These are phyloP conservation scores for Alectoris magna DNA, from an alignment of 2,797 vertebrate genomes.

Conservation along the genomic window DNA sequence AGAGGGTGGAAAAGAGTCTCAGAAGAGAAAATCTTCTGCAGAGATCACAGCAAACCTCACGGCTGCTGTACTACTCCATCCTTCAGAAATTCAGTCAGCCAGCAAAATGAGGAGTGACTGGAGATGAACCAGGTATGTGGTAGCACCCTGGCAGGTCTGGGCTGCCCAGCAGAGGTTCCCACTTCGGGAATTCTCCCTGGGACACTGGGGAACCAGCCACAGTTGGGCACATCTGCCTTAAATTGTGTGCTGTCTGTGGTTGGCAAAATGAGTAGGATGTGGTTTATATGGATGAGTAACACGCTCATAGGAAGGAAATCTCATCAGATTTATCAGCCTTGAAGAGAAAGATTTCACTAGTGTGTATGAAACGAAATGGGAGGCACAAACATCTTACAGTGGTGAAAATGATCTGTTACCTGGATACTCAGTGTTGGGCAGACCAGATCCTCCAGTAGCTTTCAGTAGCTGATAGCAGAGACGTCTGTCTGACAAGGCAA, in stretches of 20 bases:
- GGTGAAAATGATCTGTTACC: neutral
- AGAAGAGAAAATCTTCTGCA: conserved; percentile 53
- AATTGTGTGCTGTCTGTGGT: neutral
- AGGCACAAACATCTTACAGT: neutral
- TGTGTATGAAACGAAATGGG: neutral
- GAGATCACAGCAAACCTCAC: conserved; percentile 49
- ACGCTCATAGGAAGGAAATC: neutral
- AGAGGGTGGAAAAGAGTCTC: conserved; percentile 33
- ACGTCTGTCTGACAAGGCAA: neutral
- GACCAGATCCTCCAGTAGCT: neutral
- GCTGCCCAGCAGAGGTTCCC: neutral
- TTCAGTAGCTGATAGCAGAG: neutral
- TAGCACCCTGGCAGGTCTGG: neutral
- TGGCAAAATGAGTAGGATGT: neutral
- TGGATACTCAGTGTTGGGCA: neutral
- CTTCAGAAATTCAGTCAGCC: conserved; percentile 40
- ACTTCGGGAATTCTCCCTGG: neutral
- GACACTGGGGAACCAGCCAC: neutral
- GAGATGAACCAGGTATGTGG: neutral
- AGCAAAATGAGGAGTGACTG: conserved; percentile 16
- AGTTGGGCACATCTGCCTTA: neutral
- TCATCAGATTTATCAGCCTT: neutral
- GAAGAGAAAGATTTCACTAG: neutral
- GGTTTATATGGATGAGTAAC: neutral
- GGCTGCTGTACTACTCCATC: neutral